These are phyloP conservation scores for Epinephelus lanceolatus DNA, from an alignment of 2,113 vertebrate species.

Conservation along the genomic window DNA sequence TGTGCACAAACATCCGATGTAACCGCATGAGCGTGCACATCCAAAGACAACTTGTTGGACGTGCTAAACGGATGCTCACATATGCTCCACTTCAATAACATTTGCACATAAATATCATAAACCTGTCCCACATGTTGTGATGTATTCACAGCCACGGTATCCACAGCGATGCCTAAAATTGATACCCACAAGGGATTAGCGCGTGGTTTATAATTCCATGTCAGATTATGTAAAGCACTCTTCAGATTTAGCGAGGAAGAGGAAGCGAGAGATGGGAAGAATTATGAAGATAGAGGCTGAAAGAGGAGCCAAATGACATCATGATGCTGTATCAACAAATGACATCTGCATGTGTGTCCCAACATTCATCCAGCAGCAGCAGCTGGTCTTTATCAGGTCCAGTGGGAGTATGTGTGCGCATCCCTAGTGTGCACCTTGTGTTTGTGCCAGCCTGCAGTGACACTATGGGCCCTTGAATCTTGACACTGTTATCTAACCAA, in stretches of 20 bases:
- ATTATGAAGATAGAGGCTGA: slow-evolving; percentile 7
- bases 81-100: slow-evolving; percentile 1
- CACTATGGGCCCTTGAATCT: slow-evolving; percentile 28
- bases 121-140: background rate
- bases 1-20: background rate
- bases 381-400: background rate
- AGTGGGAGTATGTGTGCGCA: slow-evolving; percentile 2
- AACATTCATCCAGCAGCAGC: background rate
- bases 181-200: slow-evolving; percentile 58
- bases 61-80: background rate
- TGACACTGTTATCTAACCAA: slow-evolving; percentile 58
- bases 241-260: slow-evolving; percentile 58
- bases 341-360: background rate
- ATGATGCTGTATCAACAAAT: background rate
- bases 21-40: background rate
- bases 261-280: slow-evolving; percentile 28
- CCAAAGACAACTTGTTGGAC: background rate
- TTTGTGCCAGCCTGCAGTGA: slow-evolving; percentile 41
- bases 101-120: slow-evolving; percentile 15
- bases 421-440: slow-evolving; percentile 22
- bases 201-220: slow-evolving; percentile 58
- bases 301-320: slow-evolving; percentile 4
- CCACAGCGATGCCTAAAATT: slow-evolving; percentile 26
- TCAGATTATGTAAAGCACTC: slow-evolving; percentile 65
- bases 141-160: slow-evolving; percentile 1